These are phyloP conservation scores for Clavelina lepadiformis DNA, from an alignment of 23 tunicate genomes.

Conservation along the genomic window DNA sequence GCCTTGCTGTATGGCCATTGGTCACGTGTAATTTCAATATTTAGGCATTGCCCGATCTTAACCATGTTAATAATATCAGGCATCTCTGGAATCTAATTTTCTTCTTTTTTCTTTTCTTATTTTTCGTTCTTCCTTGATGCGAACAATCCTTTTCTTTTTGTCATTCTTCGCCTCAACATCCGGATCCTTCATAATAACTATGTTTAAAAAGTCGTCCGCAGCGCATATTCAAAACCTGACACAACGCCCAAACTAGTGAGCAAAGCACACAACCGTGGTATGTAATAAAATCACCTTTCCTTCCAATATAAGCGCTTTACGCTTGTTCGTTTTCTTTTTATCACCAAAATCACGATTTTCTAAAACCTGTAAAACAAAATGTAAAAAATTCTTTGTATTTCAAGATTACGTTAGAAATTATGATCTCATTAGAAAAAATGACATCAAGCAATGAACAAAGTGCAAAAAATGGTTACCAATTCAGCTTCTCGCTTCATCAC, in stretches of 20 bases:
- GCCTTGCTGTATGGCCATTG: no score
- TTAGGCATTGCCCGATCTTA: no score
- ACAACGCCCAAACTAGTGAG: no score
- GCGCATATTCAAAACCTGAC: background rate
- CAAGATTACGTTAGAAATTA: no score
- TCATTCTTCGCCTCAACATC: slow-evolving; percentile 31
- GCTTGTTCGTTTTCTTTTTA: slow-evolving; percentile 54
- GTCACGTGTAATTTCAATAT: no score
- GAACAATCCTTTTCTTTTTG: slow-evolving; percentile 16
- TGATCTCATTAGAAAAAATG: no score
- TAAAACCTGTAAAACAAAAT: slow-evolving; percentile 26
- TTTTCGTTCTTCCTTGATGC: slow-evolving; percentile 31
- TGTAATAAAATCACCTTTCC: slow-evolving; percentile 47
- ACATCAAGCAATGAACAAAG: background rate
- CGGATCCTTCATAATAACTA: slow-evolving; percentile 35
- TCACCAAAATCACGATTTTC: slow-evolving; percentile 74
- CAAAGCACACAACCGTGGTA: no score
- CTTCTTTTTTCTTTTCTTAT: slow-evolving; percentile 2
- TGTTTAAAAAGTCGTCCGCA: background rate
- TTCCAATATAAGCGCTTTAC: slow-evolving; percentile 63
- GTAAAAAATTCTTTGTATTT: no score
- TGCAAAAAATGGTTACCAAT: slow-evolving; percentile 29
- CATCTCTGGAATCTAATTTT: background rate
- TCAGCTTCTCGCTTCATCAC: slow-evolving; percentile 89
- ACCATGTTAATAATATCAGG: no score